Percentiles rank a stretch among this genome's conserved stretches.
phyloP scores from a whole-genome alignment of 2,888 invertebrate genomes.

The Boloria selene region DNA sequence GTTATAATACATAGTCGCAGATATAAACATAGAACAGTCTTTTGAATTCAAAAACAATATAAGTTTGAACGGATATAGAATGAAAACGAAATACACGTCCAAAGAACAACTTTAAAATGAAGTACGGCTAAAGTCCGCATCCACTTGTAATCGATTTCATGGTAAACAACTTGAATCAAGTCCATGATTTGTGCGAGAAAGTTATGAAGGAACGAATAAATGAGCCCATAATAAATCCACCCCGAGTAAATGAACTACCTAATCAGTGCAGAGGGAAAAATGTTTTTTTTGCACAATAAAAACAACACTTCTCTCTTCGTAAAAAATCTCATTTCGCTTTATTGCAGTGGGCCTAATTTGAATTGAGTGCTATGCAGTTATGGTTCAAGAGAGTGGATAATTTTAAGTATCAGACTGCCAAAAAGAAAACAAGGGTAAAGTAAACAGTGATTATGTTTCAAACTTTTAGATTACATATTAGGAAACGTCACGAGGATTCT shows the following conservation, averaged over 20 bases:
- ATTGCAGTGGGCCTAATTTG: slow-evolving; percentile 78
- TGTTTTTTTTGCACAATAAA: slow-evolving; percentile 65
- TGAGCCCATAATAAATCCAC: slow-evolving; percentile 76
- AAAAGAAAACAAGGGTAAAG: slow-evolving; percentile 39
- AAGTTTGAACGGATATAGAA: no score
- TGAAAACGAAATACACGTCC: background rate
- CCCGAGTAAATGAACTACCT: slow-evolving; percentile 71
- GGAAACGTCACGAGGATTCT: background rate
- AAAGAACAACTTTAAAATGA: slow-evolving; percentile 8
- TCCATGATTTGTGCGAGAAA: slow-evolving; percentile 47
- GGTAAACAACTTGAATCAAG: slow-evolving; percentile 30
- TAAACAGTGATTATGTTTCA: slow-evolving; percentile 26
- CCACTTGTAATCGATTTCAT: slow-evolving; percentile 42
- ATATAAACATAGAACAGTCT: no score
- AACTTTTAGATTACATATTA: slow-evolving; percentile 22
- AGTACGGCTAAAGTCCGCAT: slow-evolving; percentile 5
- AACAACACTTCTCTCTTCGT: slow-evolving; percentile 75
- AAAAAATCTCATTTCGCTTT: slow-evolving; percentile 80
- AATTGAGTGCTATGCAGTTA: slow-evolving; percentile 81
- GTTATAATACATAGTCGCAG: no score
- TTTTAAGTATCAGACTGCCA: slow-evolving; percentile 66
- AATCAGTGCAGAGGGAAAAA: slow-evolving; percentile 66
- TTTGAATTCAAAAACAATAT: no score
- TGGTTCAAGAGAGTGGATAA: slow-evolving; percentile 79
- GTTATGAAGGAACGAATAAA: slow-evolving; percentile 60